Evolutionary conservation across 1,140 invertebrate genomes (phyloP), one percentile per base, ranked within the genome.

Genomic region (Drosophila pseudoananassae): DNA sequence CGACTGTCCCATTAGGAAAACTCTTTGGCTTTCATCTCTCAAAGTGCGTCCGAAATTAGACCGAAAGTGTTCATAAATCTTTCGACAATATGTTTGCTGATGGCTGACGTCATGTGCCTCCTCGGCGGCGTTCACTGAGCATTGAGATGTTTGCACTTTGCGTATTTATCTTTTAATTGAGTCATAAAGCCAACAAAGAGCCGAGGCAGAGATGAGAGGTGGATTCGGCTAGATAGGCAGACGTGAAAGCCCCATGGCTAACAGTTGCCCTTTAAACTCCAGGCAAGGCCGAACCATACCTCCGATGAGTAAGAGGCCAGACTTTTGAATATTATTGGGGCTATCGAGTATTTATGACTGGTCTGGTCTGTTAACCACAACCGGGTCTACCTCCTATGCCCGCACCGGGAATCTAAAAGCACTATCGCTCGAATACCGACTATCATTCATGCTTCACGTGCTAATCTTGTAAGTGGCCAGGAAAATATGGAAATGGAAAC

Each of bases 151-250:
- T 85, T 80, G 60, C 58, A 68, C 55, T 73, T 36, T 45, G 49
- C 58, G 66, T 87, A 80, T 81, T 85, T 85, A 71, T 56, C 76
- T 77, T 81, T 81, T 74, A 87, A 85, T 87, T 85, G 81, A 85
- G 59, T 85, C 81, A 84, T 84, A 84, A 84, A 83, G 46, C 31
- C 54, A 54, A 52, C 61, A 54, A 72, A 45, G 12, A 31, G 38
- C 40, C 58, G 10, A 38, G 64, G 43, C 12, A 31, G 45, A 60
- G 80, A 85, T 80, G 57, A 77, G 76, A 80, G 69, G 43, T 70
- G 45, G 29, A 68, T 31, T 38, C 50, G 53, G 53, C 69, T 59
- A 52, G 46, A 64, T 2, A 10, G 9, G 31, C 8, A 9, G 10
- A 36, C 2, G 2, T n/a, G n/a, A n/a, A n/a, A n/a, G n/a, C n/a